Evolutionary conservation across 1,140 invertebrate genomes (phyloP).

Genomic region (Formica selysi): DNA sequence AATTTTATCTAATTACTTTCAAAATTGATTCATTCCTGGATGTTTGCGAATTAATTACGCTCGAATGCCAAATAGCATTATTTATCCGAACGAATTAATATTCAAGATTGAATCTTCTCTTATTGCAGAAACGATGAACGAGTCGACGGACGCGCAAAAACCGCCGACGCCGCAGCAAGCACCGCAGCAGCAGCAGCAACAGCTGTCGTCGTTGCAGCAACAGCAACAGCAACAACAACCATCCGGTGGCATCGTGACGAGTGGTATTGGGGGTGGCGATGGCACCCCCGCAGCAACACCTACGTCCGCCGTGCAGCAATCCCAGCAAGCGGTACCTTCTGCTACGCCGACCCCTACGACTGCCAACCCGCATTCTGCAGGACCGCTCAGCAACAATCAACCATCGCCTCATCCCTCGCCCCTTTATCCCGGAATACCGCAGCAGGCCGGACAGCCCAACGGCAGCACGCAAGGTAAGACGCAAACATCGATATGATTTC

Average conservation of each 20-base stretch:
- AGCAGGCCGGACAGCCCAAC: constrained; percentile 79
- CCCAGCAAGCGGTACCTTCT: constrained; percentile 71
- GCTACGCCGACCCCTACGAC: constrained; percentile 79
- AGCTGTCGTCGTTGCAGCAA: constrained; percentile 50
- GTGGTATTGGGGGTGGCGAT: constrained; percentile 52
- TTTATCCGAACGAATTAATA: constrained; percentile 44
- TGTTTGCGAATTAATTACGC: constrained; percentile 19
- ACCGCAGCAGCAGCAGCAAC: constrained; percentile 78
- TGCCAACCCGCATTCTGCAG: constrained; percentile 79
- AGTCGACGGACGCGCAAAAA: constrained; percentile 79
- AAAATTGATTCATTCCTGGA: background rate
- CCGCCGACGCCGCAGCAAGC: constrained; percentile 82
- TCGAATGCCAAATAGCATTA: background rate
- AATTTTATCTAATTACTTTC: background rate
- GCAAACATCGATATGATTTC: constrained; percentile 46
- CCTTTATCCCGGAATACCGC: constrained; percentile 84
- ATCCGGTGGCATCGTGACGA: background rate
- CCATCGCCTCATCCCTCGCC: constrained; percentile 86
- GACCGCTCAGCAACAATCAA: constrained; percentile 85
- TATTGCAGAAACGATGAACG: constrained; percentile 79
- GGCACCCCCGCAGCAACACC: constrained; percentile 73
- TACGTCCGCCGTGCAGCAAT: constrained; percentile 73
- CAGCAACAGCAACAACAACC: constrained; percentile 71
- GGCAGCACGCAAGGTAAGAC: constrained; percentile 84
- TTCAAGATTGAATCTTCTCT: constrained; percentile 39